These are phyloP conservation scores for Alectoris magna DNA, from an alignment of 2,797 vertebrate genomes.

Conservation along the genomic window DNA sequence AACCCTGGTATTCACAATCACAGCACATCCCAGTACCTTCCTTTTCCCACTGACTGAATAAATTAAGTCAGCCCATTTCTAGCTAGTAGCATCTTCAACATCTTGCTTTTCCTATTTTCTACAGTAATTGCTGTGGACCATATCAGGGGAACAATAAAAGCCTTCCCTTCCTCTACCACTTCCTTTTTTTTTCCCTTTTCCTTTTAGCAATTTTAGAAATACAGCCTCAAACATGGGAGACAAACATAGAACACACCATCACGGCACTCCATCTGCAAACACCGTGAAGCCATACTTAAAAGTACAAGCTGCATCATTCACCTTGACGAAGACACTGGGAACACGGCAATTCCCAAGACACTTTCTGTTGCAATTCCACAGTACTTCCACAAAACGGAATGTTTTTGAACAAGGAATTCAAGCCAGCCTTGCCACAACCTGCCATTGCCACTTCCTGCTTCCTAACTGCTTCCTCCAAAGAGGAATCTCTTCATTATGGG, in stretches of 20 bases:
- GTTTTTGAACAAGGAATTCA: neutral
- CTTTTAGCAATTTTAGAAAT: neutral
- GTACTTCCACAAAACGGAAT: neutral
- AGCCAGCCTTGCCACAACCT: neutral
- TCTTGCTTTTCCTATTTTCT: neutral
- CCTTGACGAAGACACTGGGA: neutral
- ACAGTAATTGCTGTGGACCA: neutral
- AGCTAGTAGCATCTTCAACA: neutral
- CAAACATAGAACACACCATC: neutral
- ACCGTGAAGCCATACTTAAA: neutral
- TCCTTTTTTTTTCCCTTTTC: neutral
- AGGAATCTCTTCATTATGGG: neutral
- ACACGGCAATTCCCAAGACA: neutral
- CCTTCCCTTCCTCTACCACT: neutral
- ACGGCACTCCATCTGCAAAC: neutral
- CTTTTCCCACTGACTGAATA: constrained; percentile 2
- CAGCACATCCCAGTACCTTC: neutral
- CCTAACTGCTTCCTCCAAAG: neutral
- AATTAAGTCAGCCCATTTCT: constrained; percentile 8
- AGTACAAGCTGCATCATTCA: neutral
- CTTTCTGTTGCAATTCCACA: neutral
- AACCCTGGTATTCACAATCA: neutral
- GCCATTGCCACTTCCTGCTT: neutral
- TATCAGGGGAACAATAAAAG: neutral
- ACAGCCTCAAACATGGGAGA: neutral